A percentile compares a stretch with the other conserved stretches of the same genome.
phyloP scores from a whole-genome alignment of 2,113 vertebrate genomes.

The Austrofundulus limnaeus region DNA sequence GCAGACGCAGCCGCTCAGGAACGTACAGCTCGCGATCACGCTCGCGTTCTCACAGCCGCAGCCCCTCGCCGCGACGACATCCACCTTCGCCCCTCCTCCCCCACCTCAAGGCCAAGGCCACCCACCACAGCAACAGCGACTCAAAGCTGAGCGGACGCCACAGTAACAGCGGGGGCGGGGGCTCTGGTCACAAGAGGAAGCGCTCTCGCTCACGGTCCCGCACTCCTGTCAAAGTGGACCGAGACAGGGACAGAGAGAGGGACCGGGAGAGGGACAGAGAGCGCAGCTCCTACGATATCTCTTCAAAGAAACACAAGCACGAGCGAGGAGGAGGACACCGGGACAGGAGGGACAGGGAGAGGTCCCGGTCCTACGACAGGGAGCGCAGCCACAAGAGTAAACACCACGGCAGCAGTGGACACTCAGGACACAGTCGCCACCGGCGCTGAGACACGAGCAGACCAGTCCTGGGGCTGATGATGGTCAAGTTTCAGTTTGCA shows the following conservation, averaged over 20 bases:
- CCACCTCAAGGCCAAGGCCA: slow-evolving; percentile 89
- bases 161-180: slow-evolving; percentile 62
- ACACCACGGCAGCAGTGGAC: slow-evolving; percentile 85
- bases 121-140: slow-evolving; percentile 86
- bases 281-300: slow-evolving; percentile 78
- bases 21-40: slow-evolving; percentile 96
- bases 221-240: slow-evolving; percentile 86
- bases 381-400: slow-evolving; percentile 95
- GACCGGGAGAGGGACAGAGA: slow-evolving; percentile 84
- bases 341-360: slow-evolving; percentile 87
- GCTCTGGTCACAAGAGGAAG: slow-evolving; percentile 90
- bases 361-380: slow-evolving; percentile 89
- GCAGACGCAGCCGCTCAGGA: slow-evolving; percentile 92
- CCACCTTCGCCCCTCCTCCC: slow-evolving; percentile 82
- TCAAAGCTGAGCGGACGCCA: slow-evolving; percentile 86
- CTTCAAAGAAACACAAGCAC: slow-evolving; percentile 93
- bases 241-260: slow-evolving; percentile 81
- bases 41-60: slow-evolving; percentile 92
- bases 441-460: slow-evolving; percentile 80
- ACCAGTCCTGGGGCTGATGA: slow-evolving; percentile 39
- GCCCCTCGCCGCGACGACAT: slow-evolving; percentile 89
- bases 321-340: slow-evolving; percentile 82
- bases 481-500: slow-evolving; percentile 13
- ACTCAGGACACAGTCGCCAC: slow-evolving; percentile 92
- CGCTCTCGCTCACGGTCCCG: slow-evolving; percentile 83